These are phyloP conservation scores for Cephus runcator DNA, from an alignment of 2,888 invertebrate genomes.

Conservation along the genomic window DNA sequence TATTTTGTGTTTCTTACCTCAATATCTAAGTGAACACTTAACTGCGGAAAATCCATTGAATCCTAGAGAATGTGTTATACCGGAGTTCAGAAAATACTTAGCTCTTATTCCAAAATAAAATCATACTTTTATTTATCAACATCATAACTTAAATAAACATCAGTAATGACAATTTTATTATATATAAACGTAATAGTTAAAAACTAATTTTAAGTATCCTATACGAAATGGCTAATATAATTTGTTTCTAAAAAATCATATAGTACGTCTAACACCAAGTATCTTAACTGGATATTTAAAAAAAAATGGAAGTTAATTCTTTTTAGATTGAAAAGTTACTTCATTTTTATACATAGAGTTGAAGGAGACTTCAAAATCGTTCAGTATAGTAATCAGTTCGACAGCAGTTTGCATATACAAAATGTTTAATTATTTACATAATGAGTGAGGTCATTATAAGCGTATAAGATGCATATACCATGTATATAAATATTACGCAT, in stretches of 20 bases:
- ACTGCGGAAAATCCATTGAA: constrained; percentile 43
- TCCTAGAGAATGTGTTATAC: constrained; percentile 54
- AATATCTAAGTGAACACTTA: constrained; percentile 73
- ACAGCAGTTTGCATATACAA: constrained; percentile 34
- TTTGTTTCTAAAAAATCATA: not conserved
- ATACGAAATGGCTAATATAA: not conserved
- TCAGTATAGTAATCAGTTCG: constrained; percentile 43
- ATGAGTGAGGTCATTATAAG: not conserved
- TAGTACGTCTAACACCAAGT: not conserved
- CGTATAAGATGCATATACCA: no score
- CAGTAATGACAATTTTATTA: constrained; percentile 12
- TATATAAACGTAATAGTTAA: not conserved
- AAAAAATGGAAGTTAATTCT: constrained; percentile 33
- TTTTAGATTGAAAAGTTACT: constrained; percentile 24
- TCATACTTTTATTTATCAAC: not conserved
- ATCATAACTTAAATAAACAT: constrained; percentile 12
- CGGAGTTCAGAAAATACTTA: constrained; percentile 60
- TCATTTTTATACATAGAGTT: constrained; percentile 30
- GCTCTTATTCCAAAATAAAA: constrained; percentile 52
- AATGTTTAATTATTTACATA: not conserved
- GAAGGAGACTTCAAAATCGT: constrained; percentile 42
- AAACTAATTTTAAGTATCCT: not conserved
- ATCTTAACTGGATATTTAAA: constrained; percentile 14
- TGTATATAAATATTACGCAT: no score
- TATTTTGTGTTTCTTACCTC: constrained; percentile 73